Evolutionary conservation across 2,888 invertebrate species (phyloP).

Genomic region (Epinotia ramella): DNA sequence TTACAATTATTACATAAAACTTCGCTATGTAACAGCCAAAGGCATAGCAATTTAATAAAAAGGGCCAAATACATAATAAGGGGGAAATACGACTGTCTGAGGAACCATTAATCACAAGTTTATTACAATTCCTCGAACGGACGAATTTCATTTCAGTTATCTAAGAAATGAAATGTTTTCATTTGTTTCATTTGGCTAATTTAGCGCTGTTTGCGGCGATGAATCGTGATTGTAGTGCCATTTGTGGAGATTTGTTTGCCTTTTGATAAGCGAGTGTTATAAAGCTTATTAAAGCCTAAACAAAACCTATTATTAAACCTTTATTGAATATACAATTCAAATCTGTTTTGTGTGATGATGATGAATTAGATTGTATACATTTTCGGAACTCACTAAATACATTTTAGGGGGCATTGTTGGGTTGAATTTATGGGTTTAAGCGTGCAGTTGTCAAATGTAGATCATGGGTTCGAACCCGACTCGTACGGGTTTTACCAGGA

Average conservation of each 20-base stretch:
- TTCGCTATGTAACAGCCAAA: neutral
- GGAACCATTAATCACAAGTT: constrained; percentile 36
- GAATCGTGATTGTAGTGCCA: neutral
- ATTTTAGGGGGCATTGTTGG: too few species aligned
- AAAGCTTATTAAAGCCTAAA: neutral
- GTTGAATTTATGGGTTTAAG: too few species aligned
- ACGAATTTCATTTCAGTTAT: constrained; percentile 37
- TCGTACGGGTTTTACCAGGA: too few species aligned
- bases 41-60: constrained; percentile 39
- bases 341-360: too few species aligned
- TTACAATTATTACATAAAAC: constrained; percentile 7
- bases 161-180: constrained; percentile 41
- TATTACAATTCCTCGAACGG: constrained; percentile 31
- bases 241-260: constrained; percentile 20
- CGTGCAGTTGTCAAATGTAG: too few species aligned
- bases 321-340: neutral
- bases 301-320: neutral
- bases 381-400: too few species aligned
- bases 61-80: constrained; percentile 37
- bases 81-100: constrained; percentile 29
- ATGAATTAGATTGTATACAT: too few species aligned
- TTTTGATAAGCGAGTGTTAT: neutral
- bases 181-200: constrained; percentile 44
- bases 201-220: constrained; percentile 22
- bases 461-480: too few species aligned